These are phyloP conservation scores for Cossypha heuglini DNA, from an alignment of 2,797 vertebrate species.

Conservation along the genomic window DNA sequence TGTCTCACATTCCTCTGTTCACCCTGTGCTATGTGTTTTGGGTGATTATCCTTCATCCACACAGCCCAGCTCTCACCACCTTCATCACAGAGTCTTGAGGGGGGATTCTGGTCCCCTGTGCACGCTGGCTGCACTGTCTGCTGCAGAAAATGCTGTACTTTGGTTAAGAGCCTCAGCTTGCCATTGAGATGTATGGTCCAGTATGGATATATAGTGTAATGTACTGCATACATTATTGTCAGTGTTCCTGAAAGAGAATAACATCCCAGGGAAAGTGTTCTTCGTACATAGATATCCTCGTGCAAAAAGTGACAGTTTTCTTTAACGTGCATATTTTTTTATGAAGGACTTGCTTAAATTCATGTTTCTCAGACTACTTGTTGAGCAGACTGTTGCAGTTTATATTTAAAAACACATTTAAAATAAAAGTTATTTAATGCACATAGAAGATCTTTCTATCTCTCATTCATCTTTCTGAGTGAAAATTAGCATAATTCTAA, in stretches of 20 bases:
- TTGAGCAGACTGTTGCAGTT: not conserved
- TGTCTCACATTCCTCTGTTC: not conserved
- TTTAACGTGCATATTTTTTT: not conserved
- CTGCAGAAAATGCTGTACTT: not conserved
- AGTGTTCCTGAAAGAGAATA: not conserved
- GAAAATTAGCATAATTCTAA: conserved; percentile 16
- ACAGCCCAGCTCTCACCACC: not conserved
- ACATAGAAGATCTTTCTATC: not conserved
- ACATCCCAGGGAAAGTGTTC: not conserved
- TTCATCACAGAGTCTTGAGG: not conserved
- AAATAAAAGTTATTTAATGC: not conserved
- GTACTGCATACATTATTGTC: not conserved
- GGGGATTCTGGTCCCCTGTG: not conserved
- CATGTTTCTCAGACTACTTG: not conserved
- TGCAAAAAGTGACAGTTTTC: not conserved
- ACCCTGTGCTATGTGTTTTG: not conserved
- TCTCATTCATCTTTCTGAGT: not conserved
- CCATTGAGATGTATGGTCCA: not conserved
- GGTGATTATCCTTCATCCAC: not conserved
- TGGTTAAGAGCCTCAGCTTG: not conserved
- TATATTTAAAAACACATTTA: not conserved
- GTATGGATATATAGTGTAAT: not conserved
- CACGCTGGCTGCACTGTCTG: not conserved
- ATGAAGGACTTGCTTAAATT: not conserved
- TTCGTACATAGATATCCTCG: not conserved